Base-by-base conservation (phyloP, 2,888 invertebrate genomes). In the Spisula solida region DNA sequence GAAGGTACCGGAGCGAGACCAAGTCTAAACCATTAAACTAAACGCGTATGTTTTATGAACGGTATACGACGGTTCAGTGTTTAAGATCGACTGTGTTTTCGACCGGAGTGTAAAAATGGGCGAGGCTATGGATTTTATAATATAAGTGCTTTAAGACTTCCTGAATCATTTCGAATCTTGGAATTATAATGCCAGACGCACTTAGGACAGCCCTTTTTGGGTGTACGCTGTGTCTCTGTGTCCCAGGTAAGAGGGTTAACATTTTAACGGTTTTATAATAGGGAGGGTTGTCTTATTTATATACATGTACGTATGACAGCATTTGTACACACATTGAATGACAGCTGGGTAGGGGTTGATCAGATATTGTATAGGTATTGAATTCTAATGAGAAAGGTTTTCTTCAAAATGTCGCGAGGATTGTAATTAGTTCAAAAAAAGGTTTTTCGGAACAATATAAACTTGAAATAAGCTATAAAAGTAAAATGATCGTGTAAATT, bases 101-200 rank as follows among this genome's bases (percentile, higher is more conserved):
- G 80, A 83, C 78, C 79, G 82, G 84, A 48, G 75, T 78, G 47
- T 78, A 29, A 87, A 87, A 66, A 86, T 60, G 89, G 89, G 89
- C 87, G 89, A 87, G 89, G 89, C 56, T 48, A 55, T 82, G 78
- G 82, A 82, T 20, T n/a, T 60, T 20, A 48, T 48, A 70, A 80
- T 80, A 47, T 66, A n/a, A 48, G 31, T 51, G 60, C 34, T 75
- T 31, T 25, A 79, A 78, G 56, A 85, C 85, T 85, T 85, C 85
- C 85, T 85, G 79, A 84, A 25, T 66, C 25, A 31, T 75, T 85
- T 48, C 6, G 56, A 55, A 78, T 41, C 8, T 16, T 41, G 85
- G 79, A 83, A 83, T 86, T 86, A 90, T 60, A 70, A 90, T 90
- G 90, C n/a, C 31, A 41, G 79, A 84, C 55, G 55, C 29, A 25